These are phyloP conservation scores for Ericerus pela DNA, from an alignment of 1,140 invertebrate genomes.

Conservation along the genomic window DNA sequence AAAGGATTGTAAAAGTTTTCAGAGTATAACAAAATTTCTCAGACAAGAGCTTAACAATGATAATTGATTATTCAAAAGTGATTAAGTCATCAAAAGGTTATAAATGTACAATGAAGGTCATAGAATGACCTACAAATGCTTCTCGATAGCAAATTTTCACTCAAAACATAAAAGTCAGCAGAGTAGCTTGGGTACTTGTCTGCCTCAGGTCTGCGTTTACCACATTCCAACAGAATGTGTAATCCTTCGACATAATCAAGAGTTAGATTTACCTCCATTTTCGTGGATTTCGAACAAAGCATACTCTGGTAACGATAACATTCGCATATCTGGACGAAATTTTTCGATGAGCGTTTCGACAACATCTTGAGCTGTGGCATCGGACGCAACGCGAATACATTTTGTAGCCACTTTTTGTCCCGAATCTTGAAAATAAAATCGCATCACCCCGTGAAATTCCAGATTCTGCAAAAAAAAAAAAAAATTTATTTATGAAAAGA, in stretches of 20 bases:
- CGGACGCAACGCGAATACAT: slow-evolving; percentile 92
- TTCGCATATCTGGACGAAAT: slow-evolving; percentile 97
- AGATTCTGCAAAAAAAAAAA: slow-evolving; percentile 57
- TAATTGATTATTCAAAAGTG: no score
- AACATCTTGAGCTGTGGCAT: slow-evolving; percentile 85
- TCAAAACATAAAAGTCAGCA: no score
- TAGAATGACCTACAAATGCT: no score
- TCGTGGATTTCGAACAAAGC: slow-evolving; percentile 95
- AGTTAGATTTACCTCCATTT: slow-evolving; percentile 52
- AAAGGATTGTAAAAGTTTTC: no score
- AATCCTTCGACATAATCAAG: not conserved
- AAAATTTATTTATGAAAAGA: no score
- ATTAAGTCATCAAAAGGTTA: no score
- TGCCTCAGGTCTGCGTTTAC: not conserved
- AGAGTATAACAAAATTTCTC: no score
- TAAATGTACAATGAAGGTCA: no score
- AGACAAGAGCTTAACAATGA: no score
- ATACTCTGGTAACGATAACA: slow-evolving; percentile 90
- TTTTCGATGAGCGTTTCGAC: slow-evolving; percentile 96
- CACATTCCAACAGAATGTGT: not conserved
- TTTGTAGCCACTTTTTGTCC: slow-evolving; percentile 97
- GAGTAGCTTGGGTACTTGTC: no score
- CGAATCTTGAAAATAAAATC: slow-evolving; percentile 96
- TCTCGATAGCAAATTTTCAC: no score
- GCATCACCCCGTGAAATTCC: slow-evolving; percentile 98